Percentiles rank a stretch among this genome's conserved stretches.
phyloP scores from a whole-genome alignment of 1,140 invertebrate genomes.

The Aphelenchoides avenae region DNA sequence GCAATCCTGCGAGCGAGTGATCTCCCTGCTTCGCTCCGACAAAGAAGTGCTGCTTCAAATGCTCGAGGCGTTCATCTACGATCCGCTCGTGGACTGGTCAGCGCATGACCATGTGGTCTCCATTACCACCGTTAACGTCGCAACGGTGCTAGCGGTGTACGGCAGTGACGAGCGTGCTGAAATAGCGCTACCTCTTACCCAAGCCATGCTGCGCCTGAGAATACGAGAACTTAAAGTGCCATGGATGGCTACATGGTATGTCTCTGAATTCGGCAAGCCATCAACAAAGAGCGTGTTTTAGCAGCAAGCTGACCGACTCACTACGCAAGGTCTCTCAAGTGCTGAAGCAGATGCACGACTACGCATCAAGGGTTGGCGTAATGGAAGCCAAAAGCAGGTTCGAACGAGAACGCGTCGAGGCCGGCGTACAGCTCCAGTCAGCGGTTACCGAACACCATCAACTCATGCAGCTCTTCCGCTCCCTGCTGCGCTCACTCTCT shows the following conservation, averaged over 20 bases:
- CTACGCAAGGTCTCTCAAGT: background rate
- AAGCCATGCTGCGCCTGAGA: conserved; percentile 76
- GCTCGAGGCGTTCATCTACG: conserved; percentile 86
- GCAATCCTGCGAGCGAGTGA: conserved; percentile 78
- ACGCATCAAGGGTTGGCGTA: background rate
- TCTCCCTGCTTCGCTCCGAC: conserved; percentile 77
- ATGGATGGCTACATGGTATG: conserved; percentile 67
- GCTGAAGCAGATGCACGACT: background rate
- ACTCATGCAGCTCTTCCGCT: conserved; percentile 20
- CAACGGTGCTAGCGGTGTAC: conserved; percentile 64
- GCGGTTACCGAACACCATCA: conserved; percentile 5
- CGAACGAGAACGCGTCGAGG: conserved; percentile 3
- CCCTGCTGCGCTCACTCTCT: conserved; percentile 10
- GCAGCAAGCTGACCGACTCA: no score
- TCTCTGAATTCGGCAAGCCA: no score
- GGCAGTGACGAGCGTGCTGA: conserved; percentile 45
- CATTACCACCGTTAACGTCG: conserved; percentile 26
- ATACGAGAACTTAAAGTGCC: conserved; percentile 75
- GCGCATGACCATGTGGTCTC: no score
- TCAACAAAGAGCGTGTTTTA: no score
- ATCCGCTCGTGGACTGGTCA: conserved; percentile 86
- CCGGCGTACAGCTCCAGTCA: conserved; percentile 1
- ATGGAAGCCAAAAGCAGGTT: background rate
- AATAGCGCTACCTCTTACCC: conserved; percentile 73
- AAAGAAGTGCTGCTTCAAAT: conserved; percentile 79